These are phyloP conservation scores for Myotis findleyi DNA, from an alignment of 2,797 vertebrate species.

Conservation along the genomic window DNA sequence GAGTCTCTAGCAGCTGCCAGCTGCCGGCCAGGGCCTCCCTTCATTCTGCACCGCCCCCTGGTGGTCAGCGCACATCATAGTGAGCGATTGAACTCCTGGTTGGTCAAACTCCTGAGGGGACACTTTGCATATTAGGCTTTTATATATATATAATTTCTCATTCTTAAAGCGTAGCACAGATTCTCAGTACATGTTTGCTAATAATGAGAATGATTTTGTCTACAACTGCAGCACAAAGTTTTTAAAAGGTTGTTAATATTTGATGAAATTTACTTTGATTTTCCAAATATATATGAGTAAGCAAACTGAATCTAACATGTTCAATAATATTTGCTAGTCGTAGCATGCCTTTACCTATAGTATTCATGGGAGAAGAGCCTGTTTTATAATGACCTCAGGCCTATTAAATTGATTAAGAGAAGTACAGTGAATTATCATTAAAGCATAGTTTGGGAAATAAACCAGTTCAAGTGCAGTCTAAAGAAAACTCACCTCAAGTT, in stretches of 20 bases:
- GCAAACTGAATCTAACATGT: neutral
- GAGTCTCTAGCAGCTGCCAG: too few species aligned
- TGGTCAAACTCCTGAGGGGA: too few species aligned
- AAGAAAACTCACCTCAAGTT: neutral
- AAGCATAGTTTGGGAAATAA: neutral
- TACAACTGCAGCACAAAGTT: neutral
- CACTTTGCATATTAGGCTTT: too few species aligned
- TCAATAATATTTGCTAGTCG: neutral
- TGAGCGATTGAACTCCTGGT: too few species aligned
- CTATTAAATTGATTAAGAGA: neutral
- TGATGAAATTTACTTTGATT: neutral
- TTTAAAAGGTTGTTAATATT: neutral
- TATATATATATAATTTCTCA: neutral
- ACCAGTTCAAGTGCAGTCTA: neutral
- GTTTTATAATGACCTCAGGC: neutral
- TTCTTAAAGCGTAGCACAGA: neutral
- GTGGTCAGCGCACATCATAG: too few species aligned
- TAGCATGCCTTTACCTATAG: neutral
- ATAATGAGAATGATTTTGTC: neutral
- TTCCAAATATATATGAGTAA: neutral
- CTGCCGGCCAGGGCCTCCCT: too few species aligned
- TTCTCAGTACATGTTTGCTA: neutral
- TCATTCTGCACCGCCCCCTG: too few species aligned
- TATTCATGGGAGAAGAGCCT: neutral
- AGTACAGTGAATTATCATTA: neutral